Conservation (phyloP, 2,113 vertebrate species). For the Phycodurus eques region DNA sequence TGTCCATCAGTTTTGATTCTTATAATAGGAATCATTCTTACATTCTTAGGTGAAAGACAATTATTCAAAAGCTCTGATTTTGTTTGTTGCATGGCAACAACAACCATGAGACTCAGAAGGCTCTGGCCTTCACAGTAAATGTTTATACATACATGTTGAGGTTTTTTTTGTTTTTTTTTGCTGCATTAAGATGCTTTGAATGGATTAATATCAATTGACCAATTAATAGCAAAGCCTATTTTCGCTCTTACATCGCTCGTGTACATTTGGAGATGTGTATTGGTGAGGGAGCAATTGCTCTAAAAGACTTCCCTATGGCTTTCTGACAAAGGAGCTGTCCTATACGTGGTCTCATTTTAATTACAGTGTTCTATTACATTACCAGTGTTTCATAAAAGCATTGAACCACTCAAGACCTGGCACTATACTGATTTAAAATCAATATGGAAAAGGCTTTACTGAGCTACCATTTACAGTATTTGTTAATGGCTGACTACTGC, state of each 20-base stretch:
- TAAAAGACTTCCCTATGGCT: too few species aligned
- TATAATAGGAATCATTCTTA: neutral
- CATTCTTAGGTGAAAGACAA: neutral
- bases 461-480: conserved; percentile 4
- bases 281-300: neutral
- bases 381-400: conserved; percentile 23
- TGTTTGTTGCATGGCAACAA: conserved; percentile 22
- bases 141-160: neutral
- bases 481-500: conserved; percentile 6
- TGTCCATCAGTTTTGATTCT: neutral
- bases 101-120: neutral
- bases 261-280: neutral
- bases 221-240: neutral
- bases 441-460: conserved; percentile 22
- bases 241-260: neutral
- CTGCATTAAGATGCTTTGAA: too few species aligned
- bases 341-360: conserved; percentile 5
- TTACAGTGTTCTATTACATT: conserved; percentile 21
- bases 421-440: conserved; percentile 31
- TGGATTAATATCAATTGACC: too few species aligned
- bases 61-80: conserved; percentile 3
- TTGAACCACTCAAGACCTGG: conserved; percentile 17
- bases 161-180: too few species aligned
- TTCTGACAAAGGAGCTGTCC: neutral
- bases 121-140: conserved; percentile 1